Evolutionary conservation across 2,113 vertebrate species (phyloP).

Genomic region (Phocoena phocoena): DNA sequence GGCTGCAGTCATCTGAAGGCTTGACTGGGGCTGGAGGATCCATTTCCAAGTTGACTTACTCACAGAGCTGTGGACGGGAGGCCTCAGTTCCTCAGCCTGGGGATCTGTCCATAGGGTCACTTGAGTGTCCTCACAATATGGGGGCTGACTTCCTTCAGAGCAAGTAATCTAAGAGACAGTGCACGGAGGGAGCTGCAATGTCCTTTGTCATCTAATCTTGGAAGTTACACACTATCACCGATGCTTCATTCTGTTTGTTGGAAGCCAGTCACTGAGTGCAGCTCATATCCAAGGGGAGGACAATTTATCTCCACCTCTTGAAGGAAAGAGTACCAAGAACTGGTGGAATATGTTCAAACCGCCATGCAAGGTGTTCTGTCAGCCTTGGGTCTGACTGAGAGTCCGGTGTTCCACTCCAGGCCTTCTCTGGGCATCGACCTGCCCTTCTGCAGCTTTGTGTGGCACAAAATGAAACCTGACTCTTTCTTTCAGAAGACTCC

Average conservation of each 20-base stretch:
- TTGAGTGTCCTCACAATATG: neutral
- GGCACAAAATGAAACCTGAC: neutral
- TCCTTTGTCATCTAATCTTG: neutral
- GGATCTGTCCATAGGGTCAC: neutral
- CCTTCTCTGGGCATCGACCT: neutral
- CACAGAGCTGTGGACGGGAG: neutral
- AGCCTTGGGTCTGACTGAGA: neutral
- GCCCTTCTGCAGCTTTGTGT: neutral
- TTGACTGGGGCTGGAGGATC: neutral
- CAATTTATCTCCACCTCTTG: neutral
- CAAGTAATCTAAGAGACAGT: neutral
- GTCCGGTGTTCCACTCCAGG: neutral
- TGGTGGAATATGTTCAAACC: neutral
- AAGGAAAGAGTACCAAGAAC: conserved; percentile 18
- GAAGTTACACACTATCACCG: neutral
- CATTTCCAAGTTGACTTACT: neutral
- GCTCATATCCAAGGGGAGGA: neutral
- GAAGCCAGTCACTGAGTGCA: neutral
- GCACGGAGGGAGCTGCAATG: neutral
- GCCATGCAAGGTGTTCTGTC: neutral
- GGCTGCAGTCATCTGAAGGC: neutral
- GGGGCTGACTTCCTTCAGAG: neutral
- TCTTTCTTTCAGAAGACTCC: neutral
- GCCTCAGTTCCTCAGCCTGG: neutral
- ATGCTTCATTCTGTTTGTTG: neutral